Conservation (phyloP, 2,888 invertebrate species). For the Heliothis peltigera region DNA sequence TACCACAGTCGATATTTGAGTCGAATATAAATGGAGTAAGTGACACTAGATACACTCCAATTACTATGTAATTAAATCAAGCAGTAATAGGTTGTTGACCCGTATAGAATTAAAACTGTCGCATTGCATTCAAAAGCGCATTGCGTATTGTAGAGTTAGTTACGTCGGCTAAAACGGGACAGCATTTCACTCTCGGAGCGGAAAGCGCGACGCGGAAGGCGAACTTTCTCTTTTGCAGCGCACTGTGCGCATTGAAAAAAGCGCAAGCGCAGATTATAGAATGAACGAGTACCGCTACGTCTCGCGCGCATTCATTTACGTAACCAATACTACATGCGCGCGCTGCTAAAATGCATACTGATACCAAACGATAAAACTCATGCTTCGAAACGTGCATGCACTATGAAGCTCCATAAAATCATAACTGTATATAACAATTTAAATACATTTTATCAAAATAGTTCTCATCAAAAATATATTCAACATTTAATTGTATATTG, state of each 20-base stretch:
- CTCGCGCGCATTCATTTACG: constrained; percentile 61
- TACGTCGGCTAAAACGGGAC: constrained; percentile 88
- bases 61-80: constrained; percentile 36
- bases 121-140: constrained; percentile 59
- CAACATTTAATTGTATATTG: constrained; percentile 58
- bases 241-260: constrained; percentile 67
- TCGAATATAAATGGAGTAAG: background rate
- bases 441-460: constrained; percentile 43
- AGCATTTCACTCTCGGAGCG: constrained; percentile 89
- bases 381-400: constrained; percentile 4
- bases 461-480: constrained; percentile 43
- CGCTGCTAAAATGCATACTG: constrained; percentile 44
- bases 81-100: constrained; percentile 47
- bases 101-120: constrained; percentile 52
- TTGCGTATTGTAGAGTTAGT: constrained; percentile 74
- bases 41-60: constrained; percentile 16
- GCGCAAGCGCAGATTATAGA: constrained; percentile 73
- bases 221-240: constrained; percentile 88
- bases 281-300: constrained; percentile 63
- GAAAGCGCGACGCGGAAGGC: constrained; percentile 89
- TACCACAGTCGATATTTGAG: background rate
- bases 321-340: constrained; percentile 57
- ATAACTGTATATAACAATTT: constrained; percentile 15
- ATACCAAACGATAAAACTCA: constrained; percentile 37
- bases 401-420: constrained; percentile 26